Percentiles rank a stretch among this genome's conserved stretches.
Evolutionary conservation across 2,113 vertebrate species (phyloP).

Genomic region (Pedionomus torquatus): DNA sequence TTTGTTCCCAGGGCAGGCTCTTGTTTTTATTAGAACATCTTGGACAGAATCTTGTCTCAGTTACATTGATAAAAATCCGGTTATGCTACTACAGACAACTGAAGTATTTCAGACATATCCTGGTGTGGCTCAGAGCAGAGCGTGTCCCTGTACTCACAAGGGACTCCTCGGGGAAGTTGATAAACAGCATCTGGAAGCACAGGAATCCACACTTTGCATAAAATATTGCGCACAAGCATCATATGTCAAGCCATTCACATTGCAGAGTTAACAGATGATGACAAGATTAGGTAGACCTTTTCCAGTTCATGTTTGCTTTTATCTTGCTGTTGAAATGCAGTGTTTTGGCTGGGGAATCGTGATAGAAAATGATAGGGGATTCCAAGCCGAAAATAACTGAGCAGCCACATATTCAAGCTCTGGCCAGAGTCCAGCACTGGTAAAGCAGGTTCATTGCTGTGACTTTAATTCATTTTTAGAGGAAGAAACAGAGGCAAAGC

Average conservation of each 20-base stretch:
- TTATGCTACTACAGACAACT: conserved; percentile 19
- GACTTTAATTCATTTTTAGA: not conserved
- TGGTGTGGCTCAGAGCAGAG: conserved; percentile 12
- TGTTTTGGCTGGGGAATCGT: not conserved
- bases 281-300: conserved; percentile 26
- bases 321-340: not conserved
- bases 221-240: not conserved
- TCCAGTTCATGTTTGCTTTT: not conserved
- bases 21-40: conserved; percentile 55
- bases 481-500: not conserved
- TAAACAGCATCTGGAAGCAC: conserved; percentile 9
- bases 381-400: not conserved
- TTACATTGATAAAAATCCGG: conserved; percentile 26
- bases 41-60: not conserved
- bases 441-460: not conserved
- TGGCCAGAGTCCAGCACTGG: not conserved
- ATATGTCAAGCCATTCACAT: not conserved
- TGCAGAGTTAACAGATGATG: not conserved
- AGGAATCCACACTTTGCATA: not conserved
- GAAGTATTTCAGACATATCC: not conserved
- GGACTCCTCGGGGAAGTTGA: not conserved
- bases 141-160: not conserved
- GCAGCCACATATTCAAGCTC: not conserved
- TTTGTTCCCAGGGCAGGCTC: conserved; percentile 30
- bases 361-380: not conserved